A percentile compares a stretch with the other conserved stretches of the same genome.
phyloP scores from a whole-genome alignment of 2,797 vertebrate species.

The Manis pentadactyla region DNA sequence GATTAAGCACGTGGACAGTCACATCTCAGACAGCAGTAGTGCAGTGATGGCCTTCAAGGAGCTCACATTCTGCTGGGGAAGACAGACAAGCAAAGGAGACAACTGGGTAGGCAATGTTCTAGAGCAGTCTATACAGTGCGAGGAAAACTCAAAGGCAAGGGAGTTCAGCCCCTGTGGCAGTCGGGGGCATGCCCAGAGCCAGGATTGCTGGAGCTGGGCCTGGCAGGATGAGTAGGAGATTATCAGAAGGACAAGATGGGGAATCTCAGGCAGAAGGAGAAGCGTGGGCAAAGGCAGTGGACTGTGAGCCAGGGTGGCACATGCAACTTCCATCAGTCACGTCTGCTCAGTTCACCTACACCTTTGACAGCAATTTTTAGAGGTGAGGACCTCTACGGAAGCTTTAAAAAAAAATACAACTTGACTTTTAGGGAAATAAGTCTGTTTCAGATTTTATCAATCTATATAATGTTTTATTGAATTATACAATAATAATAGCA shows the following conservation, averaged over 20 bases:
- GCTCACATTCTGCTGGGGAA: background rate
- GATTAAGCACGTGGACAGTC: background rate
- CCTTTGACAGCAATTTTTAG: background rate
- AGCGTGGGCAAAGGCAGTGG: background rate
- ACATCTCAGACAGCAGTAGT: background rate
- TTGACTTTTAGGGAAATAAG: background rate
- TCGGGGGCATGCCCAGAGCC: background rate
- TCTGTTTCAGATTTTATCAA: background rate
- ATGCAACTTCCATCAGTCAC: too few relatives aligned
- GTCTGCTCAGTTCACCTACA: background rate
- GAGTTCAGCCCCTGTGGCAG: background rate
- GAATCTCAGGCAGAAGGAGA: background rate
- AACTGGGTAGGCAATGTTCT: background rate
- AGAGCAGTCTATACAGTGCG: background rate
- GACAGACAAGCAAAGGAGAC: background rate
- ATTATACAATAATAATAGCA: background rate
- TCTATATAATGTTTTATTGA: background rate
- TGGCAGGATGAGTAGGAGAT: background rate
- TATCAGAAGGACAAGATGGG: background rate
- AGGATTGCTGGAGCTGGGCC: background rate
- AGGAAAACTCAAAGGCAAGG: background rate
- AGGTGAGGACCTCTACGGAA: background rate
- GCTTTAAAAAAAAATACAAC: background rate
- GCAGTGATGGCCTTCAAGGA: fast-evolving
- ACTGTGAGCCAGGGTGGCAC: background rate